phyloP scores from a whole-genome alignment of 2,113 vertebrate species.

The Dicrurus megarhynchus region DNA sequence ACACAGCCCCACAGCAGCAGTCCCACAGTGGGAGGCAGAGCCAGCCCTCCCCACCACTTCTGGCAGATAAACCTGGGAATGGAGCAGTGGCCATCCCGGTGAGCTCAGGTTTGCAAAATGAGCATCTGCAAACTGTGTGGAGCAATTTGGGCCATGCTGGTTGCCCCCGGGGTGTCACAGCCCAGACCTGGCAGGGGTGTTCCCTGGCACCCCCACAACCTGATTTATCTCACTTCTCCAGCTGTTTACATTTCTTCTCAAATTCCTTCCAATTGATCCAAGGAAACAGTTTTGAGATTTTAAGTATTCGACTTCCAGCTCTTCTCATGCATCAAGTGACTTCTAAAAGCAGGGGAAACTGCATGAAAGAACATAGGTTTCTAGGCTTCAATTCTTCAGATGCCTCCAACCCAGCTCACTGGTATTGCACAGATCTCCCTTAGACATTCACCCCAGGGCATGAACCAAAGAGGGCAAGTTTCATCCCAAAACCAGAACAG shows the following conservation, averaged over 20 bases:
- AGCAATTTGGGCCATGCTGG: neutral
- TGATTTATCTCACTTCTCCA: neutral
- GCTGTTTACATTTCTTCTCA: neutral
- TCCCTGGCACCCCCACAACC: neutral
- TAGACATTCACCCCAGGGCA: neutral
- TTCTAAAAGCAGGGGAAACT: neutral
- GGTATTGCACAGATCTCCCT: neutral
- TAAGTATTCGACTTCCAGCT: neutral
- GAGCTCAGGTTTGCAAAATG: neutral
- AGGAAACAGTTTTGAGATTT: neutral
- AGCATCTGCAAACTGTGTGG: fast-evolving
- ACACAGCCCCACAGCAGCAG: fast-evolving
- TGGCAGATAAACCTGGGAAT: neutral
- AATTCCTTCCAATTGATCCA: neutral
- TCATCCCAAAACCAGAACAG: neutral
- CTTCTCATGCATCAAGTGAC: neutral
- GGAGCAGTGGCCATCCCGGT: fast-evolving
- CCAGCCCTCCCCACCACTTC: neutral
- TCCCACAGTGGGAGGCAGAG: fast-evolving
- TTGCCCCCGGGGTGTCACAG: neutral
- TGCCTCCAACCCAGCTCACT: neutral
- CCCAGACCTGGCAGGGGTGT: neutral
- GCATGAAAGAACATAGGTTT: fast-evolving
- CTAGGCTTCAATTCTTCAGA: neutral
- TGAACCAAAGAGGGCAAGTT: neutral